These are phyloP conservation scores for Syrrhaptes paradoxus DNA, from an alignment of 2,113 vertebrate species.

Conservation along the genomic window DNA sequence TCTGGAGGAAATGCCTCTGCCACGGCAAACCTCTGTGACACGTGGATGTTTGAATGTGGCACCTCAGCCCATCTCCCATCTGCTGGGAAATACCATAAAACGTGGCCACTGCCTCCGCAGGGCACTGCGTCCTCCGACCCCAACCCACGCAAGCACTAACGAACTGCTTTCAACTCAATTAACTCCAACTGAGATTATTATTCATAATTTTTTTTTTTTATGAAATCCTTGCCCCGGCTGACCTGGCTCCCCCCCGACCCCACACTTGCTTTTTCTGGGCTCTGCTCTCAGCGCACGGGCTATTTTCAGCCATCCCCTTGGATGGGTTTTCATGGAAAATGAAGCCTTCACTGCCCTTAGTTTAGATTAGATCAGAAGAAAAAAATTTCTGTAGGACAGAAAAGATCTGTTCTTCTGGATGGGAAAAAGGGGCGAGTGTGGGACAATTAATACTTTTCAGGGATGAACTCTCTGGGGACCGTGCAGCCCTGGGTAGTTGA, in stretches of 20 bases:
- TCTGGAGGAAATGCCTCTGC: neutral
- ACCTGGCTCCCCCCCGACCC: neutral
- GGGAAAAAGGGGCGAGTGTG: neutral
- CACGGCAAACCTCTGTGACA: neutral
- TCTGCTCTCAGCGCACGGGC: slow-evolving; percentile 19
- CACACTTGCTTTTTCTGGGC: slow-evolving; percentile 17
- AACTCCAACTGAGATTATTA: neutral
- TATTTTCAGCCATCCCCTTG: slow-evolving; percentile 61
- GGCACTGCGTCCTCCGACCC: neutral
- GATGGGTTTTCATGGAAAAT: slow-evolving; percentile 51
- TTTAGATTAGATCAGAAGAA: slow-evolving; percentile 47
- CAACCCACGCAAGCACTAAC: rapidly evolving
- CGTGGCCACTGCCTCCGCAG: rapidly evolving
- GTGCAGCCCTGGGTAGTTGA: neutral
- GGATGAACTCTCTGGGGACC: neutral
- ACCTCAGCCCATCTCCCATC: neutral
- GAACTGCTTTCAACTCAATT: neutral
- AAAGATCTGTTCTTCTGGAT: slow-evolving; percentile 6
- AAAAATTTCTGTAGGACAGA: slow-evolving; percentile 30
- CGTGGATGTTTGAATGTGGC: neutral
- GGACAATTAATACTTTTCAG: neutral
- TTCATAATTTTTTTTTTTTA: neutral
- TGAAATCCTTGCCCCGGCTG: neutral
- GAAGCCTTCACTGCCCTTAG: neutral
- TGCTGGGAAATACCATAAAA: neutral